These are phyloP conservation scores for Acipenser transmontanus DNA, from an alignment of 2,797 vertebrate genomes.

Conservation along the genomic window DNA sequence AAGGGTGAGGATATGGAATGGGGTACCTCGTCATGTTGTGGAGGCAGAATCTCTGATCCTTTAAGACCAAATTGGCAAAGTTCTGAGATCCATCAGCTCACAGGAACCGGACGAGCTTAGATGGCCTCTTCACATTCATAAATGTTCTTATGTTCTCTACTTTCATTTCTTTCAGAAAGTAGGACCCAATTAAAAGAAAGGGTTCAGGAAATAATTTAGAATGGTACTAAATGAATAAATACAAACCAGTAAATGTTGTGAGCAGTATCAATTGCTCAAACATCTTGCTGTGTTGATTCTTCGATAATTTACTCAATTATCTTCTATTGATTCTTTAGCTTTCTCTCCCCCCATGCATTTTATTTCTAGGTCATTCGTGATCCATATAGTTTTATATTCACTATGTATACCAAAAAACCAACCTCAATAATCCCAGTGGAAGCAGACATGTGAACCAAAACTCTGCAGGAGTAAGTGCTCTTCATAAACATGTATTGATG, in stretches of 20 bases:
- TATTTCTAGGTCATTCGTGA: not conserved
- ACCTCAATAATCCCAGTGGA: too few relatives aligned
- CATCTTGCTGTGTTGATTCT: not conserved
- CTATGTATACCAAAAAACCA: not conserved
- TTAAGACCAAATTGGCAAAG: too few relatives aligned
- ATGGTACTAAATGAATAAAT: too few relatives aligned
- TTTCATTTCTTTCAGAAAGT: not conserved
- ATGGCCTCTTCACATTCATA: not conserved
- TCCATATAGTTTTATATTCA: not conserved
- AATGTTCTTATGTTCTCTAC: not conserved
- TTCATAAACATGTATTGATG: not conserved
- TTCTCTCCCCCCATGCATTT: not conserved
- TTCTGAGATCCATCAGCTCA: not conserved
- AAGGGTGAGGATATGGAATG: too few relatives aligned
- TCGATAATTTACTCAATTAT: not conserved
- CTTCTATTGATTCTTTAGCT: not conserved
- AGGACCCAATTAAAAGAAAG: not conserved
- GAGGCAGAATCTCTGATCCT: too few relatives aligned
- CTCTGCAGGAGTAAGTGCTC: too few relatives aligned
- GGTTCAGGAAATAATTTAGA: not conserved
- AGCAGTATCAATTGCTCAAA: not conserved
- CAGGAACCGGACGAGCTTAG: not conserved
- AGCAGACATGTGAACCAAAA: too few relatives aligned
- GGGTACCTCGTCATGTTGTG: too few relatives aligned
- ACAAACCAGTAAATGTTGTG: not conserved